Evolutionary conservation across 1,140 invertebrate genomes (phyloP).

Genomic region (Theocolax elegans): DNA sequence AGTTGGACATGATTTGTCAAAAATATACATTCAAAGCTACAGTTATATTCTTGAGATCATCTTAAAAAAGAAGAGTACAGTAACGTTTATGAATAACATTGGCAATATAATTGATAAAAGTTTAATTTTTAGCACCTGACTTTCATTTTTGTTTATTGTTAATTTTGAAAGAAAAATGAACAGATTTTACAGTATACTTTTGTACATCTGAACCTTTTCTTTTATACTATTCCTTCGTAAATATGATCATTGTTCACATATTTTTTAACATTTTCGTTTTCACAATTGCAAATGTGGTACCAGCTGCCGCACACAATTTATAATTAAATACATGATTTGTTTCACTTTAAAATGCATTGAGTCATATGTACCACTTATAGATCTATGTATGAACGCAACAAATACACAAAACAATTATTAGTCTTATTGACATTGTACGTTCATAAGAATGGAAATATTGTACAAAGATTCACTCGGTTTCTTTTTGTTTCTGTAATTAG

Average conservation of each 20-base stretch:
- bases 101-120: no score
- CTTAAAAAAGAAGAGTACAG: background rate
- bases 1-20: slow-evolving; percentile 16
- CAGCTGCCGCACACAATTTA: background rate
- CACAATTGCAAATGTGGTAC: slow-evolving; percentile 4
- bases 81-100: background rate
- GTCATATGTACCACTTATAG: slow-evolving; percentile 24
- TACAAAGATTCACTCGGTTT: background rate
- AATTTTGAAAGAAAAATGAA: no score
- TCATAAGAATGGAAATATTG: slow-evolving; percentile 9
- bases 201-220: background rate
- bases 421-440: slow-evolving; percentile 14
- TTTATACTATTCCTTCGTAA: background rate
- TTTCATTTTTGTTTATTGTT: no score
- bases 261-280: background rate
- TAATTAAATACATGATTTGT: background rate
- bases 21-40: slow-evolving; percentile 37
- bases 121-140: no score
- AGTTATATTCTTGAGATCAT: slow-evolving; percentile 30
- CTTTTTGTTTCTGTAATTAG: slow-evolving; percentile 11
- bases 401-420: slow-evolving; percentile 8
- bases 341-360: slow-evolving; percentile 23
- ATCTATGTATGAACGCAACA: background rate
- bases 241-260: background rate
- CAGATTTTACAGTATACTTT: no score